phyloP scores from a whole-genome alignment of 2,113 vertebrate genomes.

The Athene cunicularia region DNA sequence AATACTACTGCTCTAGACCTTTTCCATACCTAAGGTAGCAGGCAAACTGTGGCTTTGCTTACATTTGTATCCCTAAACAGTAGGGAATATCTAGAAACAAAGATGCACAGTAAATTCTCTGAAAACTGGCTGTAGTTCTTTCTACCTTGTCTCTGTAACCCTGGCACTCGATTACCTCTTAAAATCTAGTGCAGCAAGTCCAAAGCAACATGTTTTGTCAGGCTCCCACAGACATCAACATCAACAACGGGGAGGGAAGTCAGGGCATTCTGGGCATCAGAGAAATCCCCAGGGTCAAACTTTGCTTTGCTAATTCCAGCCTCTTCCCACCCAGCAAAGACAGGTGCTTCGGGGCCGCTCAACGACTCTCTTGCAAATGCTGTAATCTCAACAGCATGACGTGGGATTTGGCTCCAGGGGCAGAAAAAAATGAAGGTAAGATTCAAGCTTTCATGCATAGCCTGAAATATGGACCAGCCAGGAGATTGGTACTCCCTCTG shows the following conservation, averaged over 20 bases:
- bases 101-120: neutral
- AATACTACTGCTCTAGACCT: neutral
- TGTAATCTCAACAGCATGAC: neutral
- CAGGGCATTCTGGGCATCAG: neutral
- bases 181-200: neutral
- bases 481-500: neutral
- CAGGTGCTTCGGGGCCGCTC: neutral
- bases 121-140: neutral
- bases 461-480: accelerated
- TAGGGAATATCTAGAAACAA: neutral
- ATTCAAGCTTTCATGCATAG: neutral
- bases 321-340: neutral
- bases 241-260: neutral
- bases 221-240: neutral
- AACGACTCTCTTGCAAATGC: neutral
- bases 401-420: neutral
- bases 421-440: accelerated
- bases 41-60: neutral
- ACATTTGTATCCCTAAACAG: neutral
- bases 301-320: neutral
- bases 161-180: neutral
- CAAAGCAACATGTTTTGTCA: neutral
- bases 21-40: neutral
- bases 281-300: neutral
- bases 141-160: neutral